Conservation (phyloP, 2,797 vertebrate genomes). For the Lacerta viridis region DNA sequence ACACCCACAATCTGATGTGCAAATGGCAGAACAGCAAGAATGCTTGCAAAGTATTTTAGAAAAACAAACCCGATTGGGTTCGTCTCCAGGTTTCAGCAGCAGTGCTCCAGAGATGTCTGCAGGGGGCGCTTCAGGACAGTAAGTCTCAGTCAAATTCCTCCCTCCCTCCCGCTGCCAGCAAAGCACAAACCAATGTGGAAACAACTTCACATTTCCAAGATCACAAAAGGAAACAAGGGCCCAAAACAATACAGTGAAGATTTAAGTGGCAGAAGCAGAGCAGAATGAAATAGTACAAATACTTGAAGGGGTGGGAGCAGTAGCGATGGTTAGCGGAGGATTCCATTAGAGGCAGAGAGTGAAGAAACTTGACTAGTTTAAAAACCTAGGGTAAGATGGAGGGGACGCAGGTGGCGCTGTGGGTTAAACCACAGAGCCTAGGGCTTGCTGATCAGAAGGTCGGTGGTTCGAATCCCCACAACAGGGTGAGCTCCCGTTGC, state of each 20-base stretch:
- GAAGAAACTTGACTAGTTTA: background rate
- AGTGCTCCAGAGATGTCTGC: conserved; percentile 56
- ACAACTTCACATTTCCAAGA: conserved; percentile 37
- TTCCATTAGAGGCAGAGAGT: background rate
- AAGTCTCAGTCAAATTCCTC: conserved; percentile 26
- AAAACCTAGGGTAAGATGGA: background rate
- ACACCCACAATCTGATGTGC: background rate
- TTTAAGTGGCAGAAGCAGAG: background rate
- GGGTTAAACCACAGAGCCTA: too few species aligned
- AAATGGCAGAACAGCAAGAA: background rate
- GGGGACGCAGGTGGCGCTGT: too few species aligned
- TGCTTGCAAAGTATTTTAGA: background rate
- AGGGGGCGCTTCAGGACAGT: conserved; percentile 67
- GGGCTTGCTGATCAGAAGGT: too few species aligned
- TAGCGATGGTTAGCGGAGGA: background rate
- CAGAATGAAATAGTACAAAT: conserved; percentile 5
- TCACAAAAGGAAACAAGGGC: conserved; percentile 42
- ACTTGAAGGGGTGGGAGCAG: background rate
- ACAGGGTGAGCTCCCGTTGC: too few species aligned
- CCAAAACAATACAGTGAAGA: background rate
- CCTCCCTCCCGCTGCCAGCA: background rate
- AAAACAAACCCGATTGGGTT: background rate
- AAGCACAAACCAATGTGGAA: conserved; percentile 27
- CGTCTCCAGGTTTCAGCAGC: background rate
- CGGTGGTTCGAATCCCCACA: too few species aligned